A percentile compares a stretch with the other conserved stretches of the same genome.
These are phyloP conservation scores for Himantopus leucocephalus DNA, from an alignment of 2,113 vertebrate species.

Conservation along the genomic window DNA sequence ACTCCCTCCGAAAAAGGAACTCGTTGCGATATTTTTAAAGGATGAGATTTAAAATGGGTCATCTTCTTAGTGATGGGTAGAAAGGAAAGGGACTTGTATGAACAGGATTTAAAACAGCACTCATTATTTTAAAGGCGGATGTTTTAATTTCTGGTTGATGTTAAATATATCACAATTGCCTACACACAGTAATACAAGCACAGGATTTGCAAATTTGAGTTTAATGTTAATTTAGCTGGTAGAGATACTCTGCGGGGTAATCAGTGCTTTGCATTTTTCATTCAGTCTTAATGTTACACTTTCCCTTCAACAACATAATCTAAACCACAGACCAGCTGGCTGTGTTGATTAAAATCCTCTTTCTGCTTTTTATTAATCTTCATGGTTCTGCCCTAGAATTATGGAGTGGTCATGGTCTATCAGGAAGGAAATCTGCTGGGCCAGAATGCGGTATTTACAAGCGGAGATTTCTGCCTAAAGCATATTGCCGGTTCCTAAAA, in stretches of 20 bases:
- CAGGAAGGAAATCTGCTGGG: conserved; percentile 20
- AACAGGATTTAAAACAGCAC: background rate
- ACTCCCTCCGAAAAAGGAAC: background rate
- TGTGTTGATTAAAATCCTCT: conserved; percentile 52
- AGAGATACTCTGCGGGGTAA: background rate
- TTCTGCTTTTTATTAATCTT: conserved; percentile 57
- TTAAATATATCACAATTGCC: background rate
- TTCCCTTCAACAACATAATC: conserved; percentile 28
- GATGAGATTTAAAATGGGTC: conserved; percentile 12
- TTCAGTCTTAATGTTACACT: conserved; percentile 32
- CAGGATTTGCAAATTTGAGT: conserved; percentile 22
- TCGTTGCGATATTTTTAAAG: background rate
- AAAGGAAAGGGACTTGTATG: background rate
- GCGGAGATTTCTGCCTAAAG: conserved; percentile 5
- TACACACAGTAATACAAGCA: background rate
- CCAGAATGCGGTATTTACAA: background rate
- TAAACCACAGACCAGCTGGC: conserved; percentile 43
- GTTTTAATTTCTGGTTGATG: background rate
- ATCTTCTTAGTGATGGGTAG: background rate
- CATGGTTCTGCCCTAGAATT: conserved; percentile 43
- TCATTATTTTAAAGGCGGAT: background rate
- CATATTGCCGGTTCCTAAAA: background rate
- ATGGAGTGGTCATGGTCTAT: conserved; percentile 34
- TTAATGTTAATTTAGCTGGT: conserved; percentile 22
- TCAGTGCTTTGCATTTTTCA: conserved; percentile 36